A percentile compares a stretch with the other conserved stretches of the same genome.
Evolutionary conservation across 2,888 invertebrate genomes (phyloP).

Genomic region (Vesta saturnalis): DNA sequence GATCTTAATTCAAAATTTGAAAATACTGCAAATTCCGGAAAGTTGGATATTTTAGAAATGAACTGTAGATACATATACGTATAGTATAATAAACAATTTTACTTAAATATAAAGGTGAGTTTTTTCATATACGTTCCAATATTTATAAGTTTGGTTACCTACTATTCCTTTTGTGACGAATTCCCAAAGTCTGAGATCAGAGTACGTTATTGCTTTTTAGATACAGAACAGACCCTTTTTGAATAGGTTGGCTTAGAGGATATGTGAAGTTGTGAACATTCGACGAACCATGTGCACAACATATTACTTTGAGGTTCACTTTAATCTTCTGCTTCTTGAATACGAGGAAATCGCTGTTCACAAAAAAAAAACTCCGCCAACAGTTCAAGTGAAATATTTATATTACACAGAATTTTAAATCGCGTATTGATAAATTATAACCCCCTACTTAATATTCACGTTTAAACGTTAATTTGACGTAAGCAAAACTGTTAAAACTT

Average conservation of each 20-base stretch:
- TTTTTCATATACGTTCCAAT: conserved; percentile 17
- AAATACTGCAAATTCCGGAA: neutral
- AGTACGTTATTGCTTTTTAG: conserved; percentile 30
- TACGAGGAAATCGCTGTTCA: conserved; percentile 36
- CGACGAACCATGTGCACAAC: conserved; percentile 35
- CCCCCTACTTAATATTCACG: neutral
- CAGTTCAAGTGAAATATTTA: conserved; percentile 19
- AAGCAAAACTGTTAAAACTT: conserved; percentile 19
- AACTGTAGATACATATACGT: too few species aligned
- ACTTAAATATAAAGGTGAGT: too few species aligned
- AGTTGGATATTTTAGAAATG: neutral
- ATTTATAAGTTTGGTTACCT: conserved; percentile 21
- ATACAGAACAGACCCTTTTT: conserved; percentile 32
- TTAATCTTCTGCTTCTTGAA: conserved; percentile 45
- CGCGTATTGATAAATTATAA: neutral
- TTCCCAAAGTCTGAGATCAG: conserved; percentile 32
- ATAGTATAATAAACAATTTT: too few species aligned
- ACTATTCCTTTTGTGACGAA: conserved; percentile 26
- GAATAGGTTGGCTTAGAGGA: conserved; percentile 38
- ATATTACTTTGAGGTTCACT: conserved; percentile 42
- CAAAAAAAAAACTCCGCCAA: conserved; percentile 21
- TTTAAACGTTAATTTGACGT: conserved; percentile 2
- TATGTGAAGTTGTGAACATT: conserved; percentile 38
- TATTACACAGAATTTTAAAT: neutral
- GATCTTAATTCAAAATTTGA: neutral